phyloP scores from a whole-genome alignment of 2,888 invertebrate genomes.

The Plebejus anna region DNA sequence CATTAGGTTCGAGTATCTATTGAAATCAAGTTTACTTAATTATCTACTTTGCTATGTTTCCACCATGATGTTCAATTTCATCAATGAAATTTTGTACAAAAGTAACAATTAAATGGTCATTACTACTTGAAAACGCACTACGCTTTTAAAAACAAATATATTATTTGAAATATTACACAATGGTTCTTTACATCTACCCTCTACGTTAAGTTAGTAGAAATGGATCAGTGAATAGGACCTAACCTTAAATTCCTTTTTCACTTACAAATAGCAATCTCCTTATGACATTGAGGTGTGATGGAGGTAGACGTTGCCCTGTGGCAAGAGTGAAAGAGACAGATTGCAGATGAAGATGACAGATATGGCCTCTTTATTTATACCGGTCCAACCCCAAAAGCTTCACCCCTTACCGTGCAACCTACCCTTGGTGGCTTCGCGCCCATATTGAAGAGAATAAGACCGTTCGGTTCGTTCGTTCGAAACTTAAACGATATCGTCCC shows the following conservation, averaged over 20 bases:
- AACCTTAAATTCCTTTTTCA: neutral
- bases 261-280: conserved; percentile 35
- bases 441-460: conserved; percentile 94
- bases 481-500: conserved; percentile 97
- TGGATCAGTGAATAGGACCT: neutral
- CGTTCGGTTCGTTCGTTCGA: conserved; percentile 96
- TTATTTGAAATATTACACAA: neutral
- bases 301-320: conserved; percentile 21
- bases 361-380: conserved; percentile 50
- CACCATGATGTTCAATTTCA: too few species aligned
- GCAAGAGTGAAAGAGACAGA: conserved; percentile 29
- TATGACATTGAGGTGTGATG: conserved; percentile 25
- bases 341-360: conserved; percentile 44
- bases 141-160: neutral
- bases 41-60: too few species aligned
- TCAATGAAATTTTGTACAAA: too few species aligned
- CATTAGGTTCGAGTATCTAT: neutral
- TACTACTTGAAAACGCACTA: neutral
- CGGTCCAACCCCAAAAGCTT: conserved; percentile 73
- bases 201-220: neutral
- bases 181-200: neutral
- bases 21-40: neutral
- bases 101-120: too few species aligned
- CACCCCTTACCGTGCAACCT: conserved; percentile 83
- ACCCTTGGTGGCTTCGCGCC: conserved; percentile 88